Evolutionary conservation across 2,888 invertebrate species (phyloP), one percentile per base, ranked within the genome.

Genomic region (Parnassius orleans): DNA sequence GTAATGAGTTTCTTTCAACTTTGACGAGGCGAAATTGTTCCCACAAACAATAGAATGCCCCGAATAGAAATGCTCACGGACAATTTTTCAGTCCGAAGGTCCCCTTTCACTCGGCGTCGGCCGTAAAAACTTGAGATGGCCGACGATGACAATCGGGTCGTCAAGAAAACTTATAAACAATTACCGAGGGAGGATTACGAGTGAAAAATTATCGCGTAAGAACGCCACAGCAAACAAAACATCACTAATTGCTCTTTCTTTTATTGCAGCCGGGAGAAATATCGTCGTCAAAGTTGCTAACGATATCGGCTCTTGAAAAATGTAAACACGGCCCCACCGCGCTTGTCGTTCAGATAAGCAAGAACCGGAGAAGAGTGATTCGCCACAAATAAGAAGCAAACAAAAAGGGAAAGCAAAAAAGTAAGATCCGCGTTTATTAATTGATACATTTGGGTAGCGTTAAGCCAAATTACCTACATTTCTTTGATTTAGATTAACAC

Each of bases 171-270:
- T 69, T 68, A 70, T 68, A 68, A 72, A 72, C 73, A 70, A 74
- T 74, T 68, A 69, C 64, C 56, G 64, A 57, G 66, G 61, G 65
- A 61, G 72, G 73, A 75, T 75, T 74, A 71, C 67, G 66, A 69
- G 70, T 76, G 75, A 75, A 73, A 75, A 72, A 75, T 72, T 66
- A 65, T 67, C 65, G 67, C 67, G 65, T 65, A 48, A 9, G 68
- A 65, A 10, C 15, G 24, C 2, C 47, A 44, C 58, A 65, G 66
- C 69, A 72, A 75, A 76, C 72, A 74, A 74, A 76, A 73, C 73
- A 70, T 68, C 67, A 68, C 72, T 77, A 75, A 75, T 75, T 75
- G 72, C 75, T 69, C 68, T 68, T 72, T 74, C 75, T 74, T 75
- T 75, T 74, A 71, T 73, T 70, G 70, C 69, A 64, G 68, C 65